Base-by-base conservation (phyloP, 2,797 vertebrate species). In the Lacerta bilineata region DNA sequence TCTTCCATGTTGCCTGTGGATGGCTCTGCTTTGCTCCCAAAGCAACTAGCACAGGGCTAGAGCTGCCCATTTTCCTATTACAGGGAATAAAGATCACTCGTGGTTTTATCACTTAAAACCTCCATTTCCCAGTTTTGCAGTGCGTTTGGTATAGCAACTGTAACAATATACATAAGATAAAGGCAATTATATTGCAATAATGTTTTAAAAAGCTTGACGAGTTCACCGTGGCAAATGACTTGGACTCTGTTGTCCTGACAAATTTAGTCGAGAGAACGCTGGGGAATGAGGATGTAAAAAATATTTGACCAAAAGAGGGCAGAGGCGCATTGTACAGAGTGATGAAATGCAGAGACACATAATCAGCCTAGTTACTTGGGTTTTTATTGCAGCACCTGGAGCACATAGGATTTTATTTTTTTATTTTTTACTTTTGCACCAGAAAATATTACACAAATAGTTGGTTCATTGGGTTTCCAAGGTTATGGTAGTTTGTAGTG, bases 251-350 rank as follows among this genome's bases (percentile, higher is more conserved):
- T 85, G 25, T 76, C 50, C 20, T 2, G 36, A 61, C 59, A 76
- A 76, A 29, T 76, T 85, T 25, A 76, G 23, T 10, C 5, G 33
- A 27, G 8, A 86, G 27, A 15, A 66, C 66, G 25, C 61, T 50
- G 8, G 25, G 29, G 20, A 68, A 78, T 2, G n/a, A 46, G 20
- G 25, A 77, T 64, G 59, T 78, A 77, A 20, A 77, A 69, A 76
- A 61, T 17, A 64, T 64, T 11, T 66, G 84, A 77, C 84, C 74
- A 64, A 85, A 77, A 85, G 59, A 64, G 84, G 59, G 72, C 72
- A 85, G 84, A 77, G 41, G 43, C 33, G 36, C 29, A 46, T 69
- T 50, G 84, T 43, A 17, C 61, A 68, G 29, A 36, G 75, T 68
- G 61, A 46, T 5, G 36, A 64, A 29, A 46, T 64, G 72, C 25